These are phyloP conservation scores for Ctenicera cuprea DNA, from an alignment of 2,888 invertebrate species.

Conservation along the genomic window DNA sequence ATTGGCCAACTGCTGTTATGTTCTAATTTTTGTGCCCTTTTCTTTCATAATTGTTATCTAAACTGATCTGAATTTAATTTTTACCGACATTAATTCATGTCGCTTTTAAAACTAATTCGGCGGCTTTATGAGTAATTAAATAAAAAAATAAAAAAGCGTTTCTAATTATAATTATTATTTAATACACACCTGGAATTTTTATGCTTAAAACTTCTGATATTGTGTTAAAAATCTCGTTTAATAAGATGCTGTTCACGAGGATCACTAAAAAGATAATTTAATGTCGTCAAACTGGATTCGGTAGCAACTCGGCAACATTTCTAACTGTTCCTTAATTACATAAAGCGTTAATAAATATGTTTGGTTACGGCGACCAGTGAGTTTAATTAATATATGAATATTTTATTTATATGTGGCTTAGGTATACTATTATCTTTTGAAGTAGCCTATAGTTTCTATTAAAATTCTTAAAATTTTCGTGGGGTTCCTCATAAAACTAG, in stretches of 20 bases:
- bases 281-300: conserved; percentile 70
- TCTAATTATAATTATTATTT: conserved; percentile 34
- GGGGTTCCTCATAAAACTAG: too few relatives aligned
- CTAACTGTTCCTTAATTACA: conserved; percentile 68
- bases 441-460: conserved; percentile 9
- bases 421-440: conserved; percentile 9
- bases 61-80: not conserved
- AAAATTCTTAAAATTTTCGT: conserved; percentile 16
- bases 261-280: conserved; percentile 69
- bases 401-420: conserved; percentile 26
- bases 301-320: conserved; percentile 66
- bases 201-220: conserved; percentile 25
- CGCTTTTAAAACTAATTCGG: not conserved
- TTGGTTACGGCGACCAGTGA: conserved; percentile 53
- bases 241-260: conserved; percentile 43
- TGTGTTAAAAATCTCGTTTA: conserved; percentile 39
- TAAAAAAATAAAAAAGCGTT: conserved; percentile 5
- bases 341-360: conserved; percentile 61
- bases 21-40: not conserved
- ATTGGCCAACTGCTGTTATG: conserved; percentile 11
- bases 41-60: too few relatives aligned
- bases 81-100: not conserved
- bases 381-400: conserved; percentile 35
- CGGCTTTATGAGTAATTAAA: not conserved
- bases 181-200: conserved; percentile 35